Percentiles rank a stretch among this genome's conserved stretches.
These are phyloP conservation scores for Leptarthrus brevirostris DNA, from an alignment of 2,888 invertebrate species.

Conservation along the genomic window DNA sequence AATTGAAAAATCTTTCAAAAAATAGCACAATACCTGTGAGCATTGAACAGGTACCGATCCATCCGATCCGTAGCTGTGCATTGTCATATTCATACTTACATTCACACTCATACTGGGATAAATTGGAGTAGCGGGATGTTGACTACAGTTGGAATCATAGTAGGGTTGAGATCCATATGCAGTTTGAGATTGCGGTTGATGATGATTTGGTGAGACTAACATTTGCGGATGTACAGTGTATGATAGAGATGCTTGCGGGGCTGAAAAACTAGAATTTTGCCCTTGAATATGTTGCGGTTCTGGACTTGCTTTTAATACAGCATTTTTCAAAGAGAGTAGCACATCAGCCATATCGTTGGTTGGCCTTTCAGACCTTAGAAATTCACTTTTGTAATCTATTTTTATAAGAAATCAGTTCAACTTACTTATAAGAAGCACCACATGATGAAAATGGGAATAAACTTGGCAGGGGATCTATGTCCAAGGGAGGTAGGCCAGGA, in stretches of 20 bases:
- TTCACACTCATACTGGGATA: slow-evolving; percentile 97
- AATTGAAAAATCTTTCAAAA: background rate
- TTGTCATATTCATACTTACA: slow-evolving; percentile 96
- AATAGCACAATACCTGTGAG: slow-evolving; percentile 80
- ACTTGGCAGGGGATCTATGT: slow-evolving; percentile 87
- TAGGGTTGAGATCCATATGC: slow-evolving; percentile 57
- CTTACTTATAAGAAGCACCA: slow-evolving; percentile 80
- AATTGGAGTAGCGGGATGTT: slow-evolving; percentile 68
- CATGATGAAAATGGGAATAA: slow-evolving; percentile 89
- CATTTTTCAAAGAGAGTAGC: slow-evolving; percentile 86
- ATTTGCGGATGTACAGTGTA: slow-evolving; percentile 73
- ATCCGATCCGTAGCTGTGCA: slow-evolving; percentile 77
- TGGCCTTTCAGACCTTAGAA: slow-evolving; percentile 69
- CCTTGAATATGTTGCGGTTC: slow-evolving; percentile 69
- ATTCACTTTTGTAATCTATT: slow-evolving; percentile 28
- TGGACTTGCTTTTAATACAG: slow-evolving; percentile 80
- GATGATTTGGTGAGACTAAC: slow-evolving; percentile 71
- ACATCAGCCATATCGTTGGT: slow-evolving; percentile 88
- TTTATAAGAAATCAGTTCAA: slow-evolving; percentile 55
- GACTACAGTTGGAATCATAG: slow-evolving; percentile 63
- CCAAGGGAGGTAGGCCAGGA: slow-evolving; percentile 80
- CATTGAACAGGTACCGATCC: slow-evolving; percentile 69
- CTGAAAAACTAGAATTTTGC: slow-evolving; percentile 60
- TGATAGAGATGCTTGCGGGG: slow-evolving; percentile 68
- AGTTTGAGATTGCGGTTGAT: slow-evolving; percentile 56